These are phyloP conservation scores for Sipha maydis DNA, from an alignment of 2,888 invertebrate genomes.

Conservation along the genomic window DNA sequence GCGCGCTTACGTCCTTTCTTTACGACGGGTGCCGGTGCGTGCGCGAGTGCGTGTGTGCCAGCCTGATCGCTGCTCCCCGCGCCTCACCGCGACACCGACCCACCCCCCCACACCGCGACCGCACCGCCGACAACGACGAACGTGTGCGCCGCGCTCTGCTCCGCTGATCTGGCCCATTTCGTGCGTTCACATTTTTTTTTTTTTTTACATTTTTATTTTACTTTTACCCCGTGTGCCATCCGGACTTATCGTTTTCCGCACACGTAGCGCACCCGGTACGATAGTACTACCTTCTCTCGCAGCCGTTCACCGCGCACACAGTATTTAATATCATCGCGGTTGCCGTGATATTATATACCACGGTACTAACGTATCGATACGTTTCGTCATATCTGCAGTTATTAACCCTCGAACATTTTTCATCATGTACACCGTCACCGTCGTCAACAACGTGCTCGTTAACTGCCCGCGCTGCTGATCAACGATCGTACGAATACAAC, in stretches of 20 bases:
- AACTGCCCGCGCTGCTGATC: constrained; percentile 15
- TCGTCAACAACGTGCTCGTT: constrained; percentile 43
- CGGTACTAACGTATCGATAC: neutral
- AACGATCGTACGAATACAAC: neutral
- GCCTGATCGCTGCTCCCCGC: constrained; percentile 8
- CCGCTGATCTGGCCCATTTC: constrained; percentile 57
- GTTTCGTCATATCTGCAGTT: neutral
- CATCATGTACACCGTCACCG: neutral
- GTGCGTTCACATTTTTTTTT: constrained; percentile 31
- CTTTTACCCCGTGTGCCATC: constrained; percentile 35
- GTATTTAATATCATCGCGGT: no score
- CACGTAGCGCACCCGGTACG: constrained; percentile 11
- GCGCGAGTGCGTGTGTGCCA: constrained; percentile 46
- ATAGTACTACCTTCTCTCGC: no score
- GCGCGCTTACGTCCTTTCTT: neutral
- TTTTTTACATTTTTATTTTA: constrained; percentile 13
- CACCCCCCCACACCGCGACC: neutral
- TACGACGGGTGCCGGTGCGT: neutral
- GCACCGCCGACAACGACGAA: neutral
- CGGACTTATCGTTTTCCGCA: constrained; percentile 44
- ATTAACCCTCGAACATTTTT: neutral
- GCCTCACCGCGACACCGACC: neutral
- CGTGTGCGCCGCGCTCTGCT: constrained; percentile 36
- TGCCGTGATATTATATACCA: neutral
- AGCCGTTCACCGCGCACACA: no score